phyloP scores from a whole-genome alignment of 2,888 invertebrate species.

The Meganola albula region DNA sequence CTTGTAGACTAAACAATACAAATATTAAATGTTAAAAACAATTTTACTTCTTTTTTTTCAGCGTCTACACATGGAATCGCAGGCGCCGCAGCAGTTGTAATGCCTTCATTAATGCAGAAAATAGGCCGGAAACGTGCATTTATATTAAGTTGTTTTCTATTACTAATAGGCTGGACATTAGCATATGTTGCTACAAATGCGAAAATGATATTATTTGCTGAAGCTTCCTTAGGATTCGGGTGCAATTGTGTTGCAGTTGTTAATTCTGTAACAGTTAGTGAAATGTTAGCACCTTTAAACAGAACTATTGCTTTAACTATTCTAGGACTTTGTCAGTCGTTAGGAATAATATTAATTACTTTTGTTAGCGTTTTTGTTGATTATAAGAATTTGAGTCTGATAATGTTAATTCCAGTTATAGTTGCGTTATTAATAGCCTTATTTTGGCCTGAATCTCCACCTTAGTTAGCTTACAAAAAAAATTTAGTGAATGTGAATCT shows the following conservation, averaged over 20 bases:
- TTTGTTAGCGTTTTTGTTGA: conserved; percentile 4
- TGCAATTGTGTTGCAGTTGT: conserved; percentile 18
- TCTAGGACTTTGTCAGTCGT: conserved; percentile 13
- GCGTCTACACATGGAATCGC: conserved; percentile 23
- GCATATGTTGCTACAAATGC: conserved; percentile 15
- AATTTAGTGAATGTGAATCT: conserved; percentile 12
- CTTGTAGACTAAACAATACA: too few species aligned
- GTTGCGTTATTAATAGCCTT: conserved; percentile 5
- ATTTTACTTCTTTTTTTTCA: conserved; percentile 9
- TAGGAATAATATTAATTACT: conserved; percentile 5
- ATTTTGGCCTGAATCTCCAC: conserved; percentile 23
- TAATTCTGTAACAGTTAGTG: conserved; percentile 21
- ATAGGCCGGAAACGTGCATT: conserved; percentile 20
- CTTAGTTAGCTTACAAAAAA: conserved; percentile 22
- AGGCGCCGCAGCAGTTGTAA: conserved; percentile 15
- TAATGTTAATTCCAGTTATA: conserved; percentile 1
- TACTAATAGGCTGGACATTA: conserved; percentile 19
- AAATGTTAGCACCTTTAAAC: conserved; percentile 22
- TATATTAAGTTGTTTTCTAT: conserved; percentile 15
- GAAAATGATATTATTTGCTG: too few species aligned
- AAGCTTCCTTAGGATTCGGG: conserved; percentile 19
- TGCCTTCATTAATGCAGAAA: conserved; percentile 21
- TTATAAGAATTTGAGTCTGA: conserved; percentile 1
- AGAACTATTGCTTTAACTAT: conserved; percentile 15
- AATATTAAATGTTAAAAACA: too few species aligned